phyloP scores from a whole-genome alignment of 2,113 vertebrate genomes.

The Ptychochromis oligacanthus region DNA sequence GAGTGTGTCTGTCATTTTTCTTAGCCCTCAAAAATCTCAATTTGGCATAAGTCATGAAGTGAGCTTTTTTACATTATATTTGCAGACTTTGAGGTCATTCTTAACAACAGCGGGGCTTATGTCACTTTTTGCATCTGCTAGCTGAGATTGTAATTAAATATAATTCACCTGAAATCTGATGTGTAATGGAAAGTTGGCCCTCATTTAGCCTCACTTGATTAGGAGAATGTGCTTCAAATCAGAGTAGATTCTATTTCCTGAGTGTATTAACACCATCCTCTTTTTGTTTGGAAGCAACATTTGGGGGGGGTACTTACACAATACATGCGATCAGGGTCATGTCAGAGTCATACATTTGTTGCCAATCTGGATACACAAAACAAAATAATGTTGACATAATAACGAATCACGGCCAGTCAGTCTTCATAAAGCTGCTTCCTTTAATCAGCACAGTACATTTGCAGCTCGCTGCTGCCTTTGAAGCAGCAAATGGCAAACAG shows the following conservation, averaged over 20 bases:
- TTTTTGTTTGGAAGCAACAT: slow-evolving; percentile 59
- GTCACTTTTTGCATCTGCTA: slow-evolving; percentile 26
- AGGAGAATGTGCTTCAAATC: slow-evolving; percentile 59
- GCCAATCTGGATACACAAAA: slow-evolving; percentile 43
- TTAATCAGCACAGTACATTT: slow-evolving; percentile 20
- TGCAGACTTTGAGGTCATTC: slow-evolving; percentile 11
- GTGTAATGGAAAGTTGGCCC: slow-evolving; percentile 68
- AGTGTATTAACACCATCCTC: slow-evolving; percentile 54
- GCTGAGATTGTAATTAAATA: slow-evolving; percentile 34
- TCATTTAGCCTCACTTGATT: slow-evolving; percentile 51
- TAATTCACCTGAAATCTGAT: slow-evolving; percentile 52
- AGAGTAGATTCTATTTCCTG: slow-evolving; percentile 51
- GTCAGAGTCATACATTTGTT: slow-evolving; percentile 46
- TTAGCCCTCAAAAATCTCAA: not conserved
- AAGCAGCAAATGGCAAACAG: not conserved
- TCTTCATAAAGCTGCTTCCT: slow-evolving; percentile 36
- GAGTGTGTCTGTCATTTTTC: not conserved
- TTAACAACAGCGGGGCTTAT: not conserved
- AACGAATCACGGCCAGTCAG: slow-evolving; percentile 19
- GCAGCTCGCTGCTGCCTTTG: not conserved
- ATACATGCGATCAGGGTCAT: slow-evolving; percentile 42
- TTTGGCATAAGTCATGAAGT: not conserved
- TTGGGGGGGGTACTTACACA: slow-evolving; percentile 43
- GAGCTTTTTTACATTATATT: slow-evolving; percentile 8
- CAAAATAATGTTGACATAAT: slow-evolving; percentile 37